Percentiles rank a stretch among this genome's conserved stretches.
phyloP scores from a whole-genome alignment of 2,888 invertebrate genomes.

The Octonoba sinensis region DNA sequence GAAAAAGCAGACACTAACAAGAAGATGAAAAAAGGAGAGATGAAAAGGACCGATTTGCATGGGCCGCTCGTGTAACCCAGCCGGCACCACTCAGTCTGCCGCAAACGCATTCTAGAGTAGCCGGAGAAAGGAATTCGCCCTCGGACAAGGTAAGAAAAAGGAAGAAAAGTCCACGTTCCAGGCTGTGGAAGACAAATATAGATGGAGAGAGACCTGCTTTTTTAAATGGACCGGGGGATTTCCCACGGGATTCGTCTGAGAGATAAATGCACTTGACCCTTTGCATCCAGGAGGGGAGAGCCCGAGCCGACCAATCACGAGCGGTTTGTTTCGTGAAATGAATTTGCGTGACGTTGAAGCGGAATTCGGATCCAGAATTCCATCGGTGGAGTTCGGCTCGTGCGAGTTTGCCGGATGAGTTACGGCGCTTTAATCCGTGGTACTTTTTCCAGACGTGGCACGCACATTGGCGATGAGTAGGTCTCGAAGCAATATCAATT shows the following conservation, averaged over 20 bases:
- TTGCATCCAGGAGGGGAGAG: slow-evolving; percentile 26
- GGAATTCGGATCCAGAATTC: too few species aligned
- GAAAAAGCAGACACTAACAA: too few species aligned
- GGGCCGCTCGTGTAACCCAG: slow-evolving; percentile 21
- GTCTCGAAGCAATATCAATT: too few species aligned
- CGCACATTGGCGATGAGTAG: too few species aligned
- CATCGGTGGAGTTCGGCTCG: too few species aligned
- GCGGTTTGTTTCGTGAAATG: slow-evolving; percentile 3
- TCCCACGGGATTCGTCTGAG: slow-evolving; percentile 41
- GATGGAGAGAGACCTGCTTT: slow-evolving; percentile 14
- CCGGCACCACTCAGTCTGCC: slow-evolving; percentile 49
- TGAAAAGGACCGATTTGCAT: slow-evolving; percentile 11
- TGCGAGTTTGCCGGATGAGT: too few species aligned
- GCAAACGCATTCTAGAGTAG: slow-evolving; percentile 12
- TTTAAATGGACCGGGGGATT: slow-evolving; percentile 42
- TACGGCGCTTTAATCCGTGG: too few species aligned
- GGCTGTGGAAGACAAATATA: slow-evolving; percentile 16
- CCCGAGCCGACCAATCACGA: slow-evolving; percentile 24
- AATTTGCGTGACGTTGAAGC: slow-evolving; percentile 22
- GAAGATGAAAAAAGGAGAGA: not conserved
- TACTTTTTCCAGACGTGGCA: too few species aligned
- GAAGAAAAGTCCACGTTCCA: too few species aligned
- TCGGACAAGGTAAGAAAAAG: slow-evolving; percentile 13
- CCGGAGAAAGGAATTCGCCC: not conserved
- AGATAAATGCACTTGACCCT: slow-evolving; percentile 43